Percentiles rank a stretch among this genome's conserved stretches.
Evolutionary conservation across 2,888 invertebrate genomes (phyloP).

Genomic region (Hirtodrosophila duncani): DNA sequence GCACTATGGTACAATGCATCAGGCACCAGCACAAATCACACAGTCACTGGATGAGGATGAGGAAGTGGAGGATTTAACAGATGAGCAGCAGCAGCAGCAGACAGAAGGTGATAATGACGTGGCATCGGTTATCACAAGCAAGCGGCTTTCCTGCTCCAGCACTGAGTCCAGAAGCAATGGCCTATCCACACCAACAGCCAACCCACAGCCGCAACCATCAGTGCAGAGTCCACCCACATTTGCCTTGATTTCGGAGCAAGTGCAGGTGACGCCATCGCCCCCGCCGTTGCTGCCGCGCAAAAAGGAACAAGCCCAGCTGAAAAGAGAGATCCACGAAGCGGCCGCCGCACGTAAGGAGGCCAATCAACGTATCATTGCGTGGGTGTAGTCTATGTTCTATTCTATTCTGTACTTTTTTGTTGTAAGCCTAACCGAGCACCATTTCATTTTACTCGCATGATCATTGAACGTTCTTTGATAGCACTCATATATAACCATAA

Average conservation of each 20-base stretch:
- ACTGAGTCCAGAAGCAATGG: conserved; percentile 53
- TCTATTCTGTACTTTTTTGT: conserved; percentile 4
- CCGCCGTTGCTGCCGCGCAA: conserved; percentile 52
- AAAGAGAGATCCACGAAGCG: conserved; percentile 76
- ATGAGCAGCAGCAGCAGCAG: conserved; percentile 24
- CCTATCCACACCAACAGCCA: conserved; percentile 17
- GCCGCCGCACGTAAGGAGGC: conserved; percentile 77
- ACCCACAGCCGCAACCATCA: conserved; percentile 11
- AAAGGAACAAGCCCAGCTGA: conserved; percentile 69
- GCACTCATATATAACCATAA: conserved; percentile 23
- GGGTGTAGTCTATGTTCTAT: conserved; percentile 76
- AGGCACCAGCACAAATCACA: conserved; percentile 58
- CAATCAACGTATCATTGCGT: conserved; percentile 78
- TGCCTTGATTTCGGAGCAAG: conserved; percentile 45
- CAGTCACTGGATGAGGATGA: conserved; percentile 70
- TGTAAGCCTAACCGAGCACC: conserved; percentile 26
- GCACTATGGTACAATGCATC: conserved; percentile 76
- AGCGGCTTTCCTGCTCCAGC: conserved; percentile 49
- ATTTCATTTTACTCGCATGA: conserved; percentile 31
- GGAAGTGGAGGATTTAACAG: conserved; percentile 37
- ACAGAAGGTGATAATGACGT: conserved; percentile 23
- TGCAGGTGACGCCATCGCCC: conserved; percentile 21
- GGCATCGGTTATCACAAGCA: conserved; percentile 17
- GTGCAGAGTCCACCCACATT: conserved; percentile 63
- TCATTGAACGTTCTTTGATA: conserved; percentile 1